A percentile compares a stretch with the other conserved stretches of the same genome.
phyloP scores from a whole-genome alignment of 2,113 vertebrate species.

The Chloropsis cyanopogon region DNA sequence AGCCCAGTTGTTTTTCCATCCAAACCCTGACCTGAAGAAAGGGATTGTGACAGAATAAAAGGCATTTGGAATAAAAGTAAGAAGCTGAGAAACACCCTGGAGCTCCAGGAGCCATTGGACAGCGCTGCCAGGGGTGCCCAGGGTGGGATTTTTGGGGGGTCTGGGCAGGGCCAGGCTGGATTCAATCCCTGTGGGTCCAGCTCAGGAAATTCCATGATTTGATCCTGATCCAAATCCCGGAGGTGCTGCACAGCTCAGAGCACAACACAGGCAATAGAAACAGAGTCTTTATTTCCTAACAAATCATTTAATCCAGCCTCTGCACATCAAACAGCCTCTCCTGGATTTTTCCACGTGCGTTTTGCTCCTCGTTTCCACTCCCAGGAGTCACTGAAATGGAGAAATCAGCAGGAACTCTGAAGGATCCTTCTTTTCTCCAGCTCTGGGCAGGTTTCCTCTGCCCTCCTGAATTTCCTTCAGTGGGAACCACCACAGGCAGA shows the following conservation, averaged over 20 bases:
- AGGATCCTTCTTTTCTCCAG: background rate
- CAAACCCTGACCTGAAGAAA: background rate
- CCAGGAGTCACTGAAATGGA: background rate
- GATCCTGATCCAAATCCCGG: background rate
- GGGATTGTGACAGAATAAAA: background rate
- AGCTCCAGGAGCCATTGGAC: background rate
- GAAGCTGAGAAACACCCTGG: background rate
- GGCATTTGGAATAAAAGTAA: background rate
- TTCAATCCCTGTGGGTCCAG: background rate
- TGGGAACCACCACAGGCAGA: background rate
- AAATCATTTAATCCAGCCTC: background rate
- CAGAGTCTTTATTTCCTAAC: background rate
- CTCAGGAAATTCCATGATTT: background rate
- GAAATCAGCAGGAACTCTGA: background rate
- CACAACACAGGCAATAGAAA: background rate
- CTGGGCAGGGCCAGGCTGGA: background rate
- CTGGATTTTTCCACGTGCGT: background rate
- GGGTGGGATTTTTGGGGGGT: background rate
- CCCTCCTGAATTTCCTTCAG: background rate
- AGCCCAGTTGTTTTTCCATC: background rate
- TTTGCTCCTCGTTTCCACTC: background rate
- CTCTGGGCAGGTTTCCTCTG: background rate
- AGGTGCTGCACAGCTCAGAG: background rate
- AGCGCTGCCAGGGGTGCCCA: accelerated
- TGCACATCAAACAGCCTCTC: background rate